Percentiles rank a stretch among this genome's conserved stretches.
These are phyloP conservation scores for Synanthedon vespiformis DNA, from an alignment of 2,888 invertebrate genomes.

Conservation along the genomic window DNA sequence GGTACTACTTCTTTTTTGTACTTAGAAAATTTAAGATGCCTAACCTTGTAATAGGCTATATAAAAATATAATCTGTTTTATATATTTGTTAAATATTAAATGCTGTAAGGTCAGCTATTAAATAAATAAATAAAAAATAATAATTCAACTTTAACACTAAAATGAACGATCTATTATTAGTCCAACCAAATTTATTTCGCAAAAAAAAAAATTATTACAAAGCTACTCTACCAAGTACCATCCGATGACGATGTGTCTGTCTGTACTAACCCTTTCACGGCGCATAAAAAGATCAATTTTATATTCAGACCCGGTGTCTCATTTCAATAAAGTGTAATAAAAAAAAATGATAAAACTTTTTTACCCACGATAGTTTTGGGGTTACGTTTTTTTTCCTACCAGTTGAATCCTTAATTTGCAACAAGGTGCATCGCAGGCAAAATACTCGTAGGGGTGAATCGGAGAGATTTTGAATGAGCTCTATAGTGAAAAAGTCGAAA, in stretches of 20 bases:
- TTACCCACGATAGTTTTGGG: slow-evolving; percentile 65
- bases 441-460: slow-evolving; percentile 36
- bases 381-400: slow-evolving; percentile 50
- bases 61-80: too few relatives aligned
- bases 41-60: too few relatives aligned
- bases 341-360: slow-evolving; percentile 61
- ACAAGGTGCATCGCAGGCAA: slow-evolving; percentile 65
- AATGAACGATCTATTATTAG: slow-evolving; percentile 48
- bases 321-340: slow-evolving; percentile 64
- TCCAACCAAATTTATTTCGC: slow-evolving; percentile 46
- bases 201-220: slow-evolving; percentile 44
- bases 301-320: slow-evolving; percentile 66
- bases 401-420: slow-evolving; percentile 67
- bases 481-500: slow-evolving; percentile 48
- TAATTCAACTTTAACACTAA: slow-evolving; percentile 55
- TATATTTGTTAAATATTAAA: too few relatives aligned
- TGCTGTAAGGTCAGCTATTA: too few relatives aligned
- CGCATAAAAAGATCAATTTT: slow-evolving; percentile 63
- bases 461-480: slow-evolving; percentile 59
- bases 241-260: slow-evolving; percentile 32
- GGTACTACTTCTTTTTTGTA: too few relatives aligned
- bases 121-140: too few relatives aligned
- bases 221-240: slow-evolving; percentile 29
- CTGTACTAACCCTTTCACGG: slow-evolving; percentile 42
- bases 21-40: too few relatives aligned